Evolutionary conservation across 2,113 vertebrate species (phyloP).

Genomic region (Paradoxurus hermaphroditus): DNA sequence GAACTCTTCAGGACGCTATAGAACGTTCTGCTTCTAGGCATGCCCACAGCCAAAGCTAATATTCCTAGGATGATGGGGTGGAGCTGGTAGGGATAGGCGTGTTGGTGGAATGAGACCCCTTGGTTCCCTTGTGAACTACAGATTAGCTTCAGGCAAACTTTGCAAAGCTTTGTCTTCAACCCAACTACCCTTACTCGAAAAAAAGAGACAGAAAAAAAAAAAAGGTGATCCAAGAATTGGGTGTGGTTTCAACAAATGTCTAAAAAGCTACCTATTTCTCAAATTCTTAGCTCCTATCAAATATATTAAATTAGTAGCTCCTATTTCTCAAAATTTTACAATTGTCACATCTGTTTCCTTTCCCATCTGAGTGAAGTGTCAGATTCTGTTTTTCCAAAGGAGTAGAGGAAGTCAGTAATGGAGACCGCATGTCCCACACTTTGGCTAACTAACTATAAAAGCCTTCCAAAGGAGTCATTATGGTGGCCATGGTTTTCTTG

Average conservation of each 20-base stretch:
- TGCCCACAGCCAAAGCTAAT: not conserved
- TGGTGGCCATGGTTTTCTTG: constrained; percentile 18
- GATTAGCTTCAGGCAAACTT: not conserved
- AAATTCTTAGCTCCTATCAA: not conserved
- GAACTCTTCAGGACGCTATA: not conserved
- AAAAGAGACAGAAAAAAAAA: not conserved
- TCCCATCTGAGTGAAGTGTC: not conserved
- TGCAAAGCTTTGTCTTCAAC: not conserved
- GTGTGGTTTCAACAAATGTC: not conserved
- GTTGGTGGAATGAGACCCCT: not conserved
- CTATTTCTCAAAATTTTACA: constrained; percentile 5
- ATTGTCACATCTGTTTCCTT: not conserved
- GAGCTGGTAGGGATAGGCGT: not conserved
- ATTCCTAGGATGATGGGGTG: not conserved
- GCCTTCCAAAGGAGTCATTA: not conserved
- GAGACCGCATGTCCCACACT: not conserved
- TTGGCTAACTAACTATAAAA: constrained; percentile 9
- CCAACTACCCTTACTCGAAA: not conserved
- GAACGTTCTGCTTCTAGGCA: not conserved
- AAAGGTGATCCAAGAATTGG: not conserved
- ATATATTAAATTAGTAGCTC: not conserved
- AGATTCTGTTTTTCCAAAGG: not conserved
- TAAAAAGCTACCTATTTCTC: not conserved
- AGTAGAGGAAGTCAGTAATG: not conserved
- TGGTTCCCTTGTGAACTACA: not conserved